A percentile compares a stretch with the other conserved stretches of the same genome.
These are phyloP conservation scores for Drosophila kanapiae DNA, from an alignment of 1,140 invertebrate genomes.

Conservation along the genomic window DNA sequence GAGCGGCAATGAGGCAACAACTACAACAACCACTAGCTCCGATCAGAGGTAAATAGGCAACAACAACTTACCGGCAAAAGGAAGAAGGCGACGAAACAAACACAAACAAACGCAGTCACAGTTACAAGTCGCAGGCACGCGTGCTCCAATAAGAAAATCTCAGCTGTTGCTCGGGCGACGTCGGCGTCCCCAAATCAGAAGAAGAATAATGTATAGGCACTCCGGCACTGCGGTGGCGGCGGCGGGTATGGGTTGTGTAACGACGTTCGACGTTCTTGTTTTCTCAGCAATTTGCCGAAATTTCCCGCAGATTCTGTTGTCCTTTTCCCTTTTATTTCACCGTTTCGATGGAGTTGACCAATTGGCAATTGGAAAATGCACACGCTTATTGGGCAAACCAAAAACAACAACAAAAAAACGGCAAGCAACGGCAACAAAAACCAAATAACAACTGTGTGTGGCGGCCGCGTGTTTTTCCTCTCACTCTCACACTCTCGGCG, in stretches of 20 bases:
- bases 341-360: slow-evolving; percentile 15
- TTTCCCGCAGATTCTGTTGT: slow-evolving; percentile 10
- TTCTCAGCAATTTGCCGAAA: slow-evolving; percentile 9
- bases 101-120: slow-evolving; percentile 25
- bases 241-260: slow-evolving; percentile 16
- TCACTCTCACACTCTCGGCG: slow-evolving; percentile 29
- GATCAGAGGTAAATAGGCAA: not conserved
- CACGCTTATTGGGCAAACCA: slow-evolving; percentile 6
- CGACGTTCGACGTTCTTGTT: slow-evolving; percentile 10
- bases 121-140: slow-evolving; percentile 13
- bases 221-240: slow-evolving; percentile 2
- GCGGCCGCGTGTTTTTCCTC: slow-evolving; percentile 46
- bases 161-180: slow-evolving; percentile 53
- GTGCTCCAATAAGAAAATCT: slow-evolving; percentile 33
- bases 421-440: slow-evolving; percentile 12
- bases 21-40: not conserved
- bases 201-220: slow-evolving; percentile 7
- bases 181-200: slow-evolving; percentile 29
- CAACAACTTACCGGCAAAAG: slow-evolving; percentile 45
- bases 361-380: slow-evolving; percentile 10
- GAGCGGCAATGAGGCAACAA: slow-evolving; percentile 12
- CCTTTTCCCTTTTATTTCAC: slow-evolving; percentile 6
- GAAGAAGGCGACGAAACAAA: slow-evolving; percentile 20
- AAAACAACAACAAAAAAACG: slow-evolving; percentile 32
- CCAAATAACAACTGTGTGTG: slow-evolving; percentile 21